These are phyloP conservation scores for Huso huso DNA, from an alignment of 2,797 vertebrate genomes.

Conservation along the genomic window DNA sequence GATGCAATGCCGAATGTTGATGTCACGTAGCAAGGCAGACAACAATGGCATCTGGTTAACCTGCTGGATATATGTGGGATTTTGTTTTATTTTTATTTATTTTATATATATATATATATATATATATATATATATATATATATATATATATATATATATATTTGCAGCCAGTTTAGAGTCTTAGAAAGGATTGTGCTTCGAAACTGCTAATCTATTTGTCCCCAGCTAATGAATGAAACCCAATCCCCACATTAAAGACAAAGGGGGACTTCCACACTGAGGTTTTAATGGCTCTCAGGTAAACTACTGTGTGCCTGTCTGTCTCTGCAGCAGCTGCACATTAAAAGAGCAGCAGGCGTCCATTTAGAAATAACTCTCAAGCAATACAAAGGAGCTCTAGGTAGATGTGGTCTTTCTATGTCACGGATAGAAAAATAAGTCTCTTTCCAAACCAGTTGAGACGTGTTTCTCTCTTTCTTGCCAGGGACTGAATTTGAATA, in stretches of 20 bases:
- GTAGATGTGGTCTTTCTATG: too few relatives aligned
- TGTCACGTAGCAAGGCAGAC: too few relatives aligned
- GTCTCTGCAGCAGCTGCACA: constrained; percentile 3
- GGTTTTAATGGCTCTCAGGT: constrained; percentile 13
- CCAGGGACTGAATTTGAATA: constrained; percentile 82
- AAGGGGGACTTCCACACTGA: constrained; percentile 13
- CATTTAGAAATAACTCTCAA: too few relatives aligned
- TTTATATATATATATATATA: neutral
- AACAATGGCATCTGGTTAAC: neutral
- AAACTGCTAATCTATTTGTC: constrained; percentile 14
- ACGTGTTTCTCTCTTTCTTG: neutral
- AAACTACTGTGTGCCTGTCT: neutral
- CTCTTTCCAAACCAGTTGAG: neutral
- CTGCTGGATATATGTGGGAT: neutral
- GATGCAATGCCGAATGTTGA: too few relatives aligned
- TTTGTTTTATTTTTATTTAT: too few relatives aligned
- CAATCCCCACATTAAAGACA: constrained; percentile 1
- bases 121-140: neutral
- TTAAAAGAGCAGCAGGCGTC: neutral
- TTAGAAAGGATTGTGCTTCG: neutral
- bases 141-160: neutral
- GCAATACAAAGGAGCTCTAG: too few relatives aligned
- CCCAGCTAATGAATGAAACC: constrained; percentile 8
- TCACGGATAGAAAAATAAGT: neutral
- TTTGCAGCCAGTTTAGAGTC: neutral